A percentile compares a stretch with the other conserved stretches of the same genome.
Conservation (phyloP, 2,113 vertebrate species). For the Caranx ignobilis region DNA sequence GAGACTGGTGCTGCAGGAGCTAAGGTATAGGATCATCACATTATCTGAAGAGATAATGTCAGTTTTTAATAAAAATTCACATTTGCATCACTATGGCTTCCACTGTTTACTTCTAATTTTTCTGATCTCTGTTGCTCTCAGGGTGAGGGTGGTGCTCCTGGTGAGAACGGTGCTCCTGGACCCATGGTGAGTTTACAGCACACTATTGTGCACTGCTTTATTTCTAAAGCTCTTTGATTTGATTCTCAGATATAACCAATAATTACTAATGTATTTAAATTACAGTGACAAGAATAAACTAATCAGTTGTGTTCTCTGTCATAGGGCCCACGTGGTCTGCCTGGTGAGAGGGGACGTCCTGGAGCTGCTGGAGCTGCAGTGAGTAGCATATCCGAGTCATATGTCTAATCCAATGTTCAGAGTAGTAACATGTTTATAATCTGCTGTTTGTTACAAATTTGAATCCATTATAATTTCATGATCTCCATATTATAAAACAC, state of each 20-base stretch:
- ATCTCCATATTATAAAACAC: background rate
- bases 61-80: background rate
- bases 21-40: slow-evolving; percentile 84
- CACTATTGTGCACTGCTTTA: background rate
- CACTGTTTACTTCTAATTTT: background rate
- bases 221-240: background rate
- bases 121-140: slow-evolving; percentile 61
- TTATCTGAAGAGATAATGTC: background rate
- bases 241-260: background rate
- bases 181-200: slow-evolving; percentile 87
- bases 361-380: slow-evolving; percentile 93
- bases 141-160: slow-evolving; percentile 92
- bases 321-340: slow-evolving; percentile 96
- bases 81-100: background rate
- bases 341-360: slow-evolving; percentile 95
- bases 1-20: slow-evolving; percentile 92
- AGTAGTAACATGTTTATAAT: background rate
- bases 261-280: background rate
- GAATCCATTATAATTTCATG: background rate
- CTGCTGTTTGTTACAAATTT: slow-evolving; percentile 2
- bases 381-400: slow-evolving; percentile 77
- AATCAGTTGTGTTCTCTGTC: slow-evolving; percentile 25
- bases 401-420: background rate
- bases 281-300: background rate
- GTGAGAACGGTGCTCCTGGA: slow-evolving; percentile 93